phyloP scores from a whole-genome alignment of 2,888 invertebrate genomes.

The Harpalus rufipes region DNA sequence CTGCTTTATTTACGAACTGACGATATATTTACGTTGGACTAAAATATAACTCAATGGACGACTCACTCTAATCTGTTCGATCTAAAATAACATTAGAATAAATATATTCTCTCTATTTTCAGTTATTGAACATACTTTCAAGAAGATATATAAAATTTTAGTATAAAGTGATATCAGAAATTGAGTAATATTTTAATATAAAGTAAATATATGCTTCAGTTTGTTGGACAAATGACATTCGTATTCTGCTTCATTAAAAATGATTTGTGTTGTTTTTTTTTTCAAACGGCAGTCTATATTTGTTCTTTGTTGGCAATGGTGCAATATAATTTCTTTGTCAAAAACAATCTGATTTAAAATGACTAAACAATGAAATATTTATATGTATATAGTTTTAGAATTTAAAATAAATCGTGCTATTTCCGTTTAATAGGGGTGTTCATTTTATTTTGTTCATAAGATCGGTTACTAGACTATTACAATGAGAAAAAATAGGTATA shows the following conservation, averaged over 20 bases:
- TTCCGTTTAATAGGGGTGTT: no score
- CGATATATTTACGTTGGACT: conserved; percentile 63
- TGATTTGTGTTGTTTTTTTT: background rate
- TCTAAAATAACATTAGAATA: conserved; percentile 62
- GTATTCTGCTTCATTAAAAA: conserved; percentile 11
- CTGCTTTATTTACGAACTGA: conserved; percentile 66
- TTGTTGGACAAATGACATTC: conserved; percentile 42
- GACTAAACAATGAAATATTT: background rate
- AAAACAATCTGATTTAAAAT: background rate
- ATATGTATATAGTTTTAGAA: no score
- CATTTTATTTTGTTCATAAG: no score
- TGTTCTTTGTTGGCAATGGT: background rate
- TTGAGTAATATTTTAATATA: conserved; percentile 23
- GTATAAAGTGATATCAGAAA: conserved; percentile 1
- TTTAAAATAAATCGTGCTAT: no score
- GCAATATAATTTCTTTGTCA: background rate
- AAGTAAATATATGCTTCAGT: conserved; percentile 51
- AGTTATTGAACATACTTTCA: conserved; percentile 11
- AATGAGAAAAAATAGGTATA: no score
- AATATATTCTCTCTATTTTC: conserved; percentile 40
- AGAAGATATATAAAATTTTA: background rate
- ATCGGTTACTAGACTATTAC: no score
- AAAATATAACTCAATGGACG: conserved; percentile 64
- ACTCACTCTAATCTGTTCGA: conserved; percentile 12
- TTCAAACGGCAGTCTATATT: background rate